Percentiles rank a stretch among this genome's conserved stretches.
These are phyloP conservation scores for Achatina immaculata DNA, from an alignment of 1,140 invertebrate species.

Conservation along the genomic window DNA sequence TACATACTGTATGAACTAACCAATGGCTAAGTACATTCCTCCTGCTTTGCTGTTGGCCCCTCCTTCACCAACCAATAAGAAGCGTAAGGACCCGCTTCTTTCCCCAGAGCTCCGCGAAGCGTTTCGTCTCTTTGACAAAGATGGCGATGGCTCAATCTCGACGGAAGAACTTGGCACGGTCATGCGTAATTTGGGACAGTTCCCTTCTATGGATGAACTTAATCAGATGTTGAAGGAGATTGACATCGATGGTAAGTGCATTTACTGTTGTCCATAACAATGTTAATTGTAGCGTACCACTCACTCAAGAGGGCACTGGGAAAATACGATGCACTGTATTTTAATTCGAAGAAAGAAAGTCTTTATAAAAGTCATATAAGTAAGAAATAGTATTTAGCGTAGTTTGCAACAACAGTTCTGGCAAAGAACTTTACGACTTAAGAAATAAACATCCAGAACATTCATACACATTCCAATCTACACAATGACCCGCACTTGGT, in stretches of 20 bases:
- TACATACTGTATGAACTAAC: neutral
- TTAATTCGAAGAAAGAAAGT: neutral
- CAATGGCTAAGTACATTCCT: conserved; percentile 27
- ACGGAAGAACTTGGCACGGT: conserved; percentile 65
- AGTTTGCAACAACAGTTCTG: too few relatives aligned
- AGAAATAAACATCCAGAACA: too few relatives aligned
- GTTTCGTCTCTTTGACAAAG: conserved; percentile 64
- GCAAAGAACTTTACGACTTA: too few relatives aligned
- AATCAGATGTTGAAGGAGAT: conserved; percentile 88
- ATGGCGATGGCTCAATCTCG: conserved; percentile 63
- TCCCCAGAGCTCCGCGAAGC: conserved; percentile 60
- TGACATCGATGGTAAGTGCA: conserved; percentile 84
- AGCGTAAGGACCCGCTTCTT: conserved; percentile 36
- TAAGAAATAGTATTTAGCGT: too few relatives aligned
- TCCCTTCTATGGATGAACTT: conserved; percentile 62
- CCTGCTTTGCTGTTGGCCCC: conserved; percentile 20
- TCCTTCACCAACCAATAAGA: neutral
- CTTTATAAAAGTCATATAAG: too few relatives aligned
- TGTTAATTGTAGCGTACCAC: too few relatives aligned
- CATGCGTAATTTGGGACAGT: conserved; percentile 66
- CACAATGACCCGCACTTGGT: too few relatives aligned
- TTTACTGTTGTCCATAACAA: neutral
- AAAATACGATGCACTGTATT: neutral
- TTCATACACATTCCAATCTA: too few relatives aligned
- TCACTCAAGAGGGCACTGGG: neutral